These are phyloP conservation scores for Alauda arvensis DNA, from an alignment of 2,797 vertebrate genomes.

Conservation along the genomic window DNA sequence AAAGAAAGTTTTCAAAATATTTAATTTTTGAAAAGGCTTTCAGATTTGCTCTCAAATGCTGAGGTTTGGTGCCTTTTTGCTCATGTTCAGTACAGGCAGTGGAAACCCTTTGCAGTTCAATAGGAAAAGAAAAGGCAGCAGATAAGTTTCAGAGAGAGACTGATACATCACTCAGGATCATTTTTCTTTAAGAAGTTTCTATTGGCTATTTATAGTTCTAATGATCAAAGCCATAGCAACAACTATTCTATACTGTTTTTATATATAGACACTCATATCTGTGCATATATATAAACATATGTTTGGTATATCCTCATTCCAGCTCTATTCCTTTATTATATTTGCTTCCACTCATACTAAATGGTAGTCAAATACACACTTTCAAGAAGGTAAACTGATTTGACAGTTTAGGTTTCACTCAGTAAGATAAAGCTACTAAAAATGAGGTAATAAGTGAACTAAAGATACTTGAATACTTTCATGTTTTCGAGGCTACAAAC, in stretches of 20 bases:
- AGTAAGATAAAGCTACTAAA: neutral
- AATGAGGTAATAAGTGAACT: slow-evolving; percentile 5
- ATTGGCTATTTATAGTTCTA: neutral
- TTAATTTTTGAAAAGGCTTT: neutral
- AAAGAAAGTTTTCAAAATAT: neutral
- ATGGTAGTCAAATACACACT: neutral
- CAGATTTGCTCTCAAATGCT: neutral
- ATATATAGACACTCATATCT: neutral
- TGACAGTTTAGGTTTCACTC: neutral
- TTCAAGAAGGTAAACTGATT: neutral
- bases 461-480: neutral
- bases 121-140: neutral
- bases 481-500: slow-evolving; percentile 10
- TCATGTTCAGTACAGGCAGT: neutral
- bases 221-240: neutral
- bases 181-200: neutral
- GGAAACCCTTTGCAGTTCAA: neutral
- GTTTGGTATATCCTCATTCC: neutral
- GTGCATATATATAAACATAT: neutral
- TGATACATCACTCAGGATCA: neutral
- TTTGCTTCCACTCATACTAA: slow-evolving; percentile 14
- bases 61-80: neutral
- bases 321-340: neutral
- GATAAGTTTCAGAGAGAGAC: neutral
- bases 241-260: neutral